phyloP scores from a whole-genome alignment of 2,888 invertebrate genomes.

The Ornithoptera priamus region DNA sequence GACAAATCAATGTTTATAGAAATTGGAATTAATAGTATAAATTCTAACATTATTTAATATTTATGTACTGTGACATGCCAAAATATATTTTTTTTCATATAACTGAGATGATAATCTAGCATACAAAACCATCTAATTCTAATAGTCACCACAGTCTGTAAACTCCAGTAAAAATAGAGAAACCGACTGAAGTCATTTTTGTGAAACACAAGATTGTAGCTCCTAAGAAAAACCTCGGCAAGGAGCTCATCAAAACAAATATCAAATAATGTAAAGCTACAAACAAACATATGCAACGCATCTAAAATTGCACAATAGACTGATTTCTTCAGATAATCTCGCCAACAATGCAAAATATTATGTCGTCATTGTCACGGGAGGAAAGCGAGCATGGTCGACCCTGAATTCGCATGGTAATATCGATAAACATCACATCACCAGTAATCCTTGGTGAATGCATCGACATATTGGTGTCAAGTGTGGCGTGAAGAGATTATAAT shows the following conservation, averaged over 20 bases:
- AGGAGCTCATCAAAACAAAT: background rate
- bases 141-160: too few species aligned
- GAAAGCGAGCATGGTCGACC: constrained; percentile 51
- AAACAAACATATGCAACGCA: constrained; percentile 52
- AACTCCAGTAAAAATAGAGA: too few species aligned
- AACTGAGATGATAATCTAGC: too few species aligned
- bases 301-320: constrained; percentile 46
- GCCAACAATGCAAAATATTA: constrained; percentile 64
- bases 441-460: constrained; percentile 65
- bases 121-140: too few species aligned
- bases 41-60: too few species aligned
- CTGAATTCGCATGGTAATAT: constrained; percentile 60
- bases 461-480: constrained; percentile 73
- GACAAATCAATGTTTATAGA: too few species aligned
- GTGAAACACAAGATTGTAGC: too few species aligned
- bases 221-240: too few species aligned
- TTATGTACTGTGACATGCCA: too few species aligned
- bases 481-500: constrained; percentile 72
- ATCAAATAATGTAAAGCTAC: constrained; percentile 37
- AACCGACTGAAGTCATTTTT: too few species aligned
- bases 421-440: constrained; percentile 61
- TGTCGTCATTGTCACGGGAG: constrained; percentile 61
- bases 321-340: constrained; percentile 50
- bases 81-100: too few species aligned
- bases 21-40: too few species aligned